Evolutionary conservation across 2,888 invertebrate genomes (phyloP), one percentile per base, ranked within the genome.

Genomic region (Noctua pronuba): DNA sequence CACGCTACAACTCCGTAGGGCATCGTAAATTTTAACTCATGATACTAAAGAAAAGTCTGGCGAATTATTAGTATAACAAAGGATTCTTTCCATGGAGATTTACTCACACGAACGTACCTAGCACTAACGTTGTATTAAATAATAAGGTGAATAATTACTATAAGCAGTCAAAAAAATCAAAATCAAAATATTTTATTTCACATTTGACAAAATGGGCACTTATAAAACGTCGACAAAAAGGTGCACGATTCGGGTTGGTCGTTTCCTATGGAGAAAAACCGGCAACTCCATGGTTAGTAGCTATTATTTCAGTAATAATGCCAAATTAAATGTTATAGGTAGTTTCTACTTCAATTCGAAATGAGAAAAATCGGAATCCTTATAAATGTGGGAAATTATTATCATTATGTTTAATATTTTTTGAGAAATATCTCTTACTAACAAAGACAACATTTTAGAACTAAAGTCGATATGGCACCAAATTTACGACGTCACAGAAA

Each of bases 11-110:
- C 18, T 64, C 82, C 68, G 2, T 49, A 31, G 79, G 62, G 79
- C 24, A 46, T 28, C 46, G 55, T 80, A 79, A 82, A 82, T 82
- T 82, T 75, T 35, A 65, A 65, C 55, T 68, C 64, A 64, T 35
- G 46, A 75, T 68, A 64, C 41, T 28, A 35, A 80, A 75, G 38
- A 55, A 81, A 67, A 46, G 6, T 60, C 31, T 68, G 21, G 38
- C 35, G 55, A 65, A 76, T 64, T 28, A 46, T 76, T 82, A 82
- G 35, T 82, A 18, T 16, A 31, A 81, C 16, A 82, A 68, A 62
- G 18, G 16, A 24, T 64, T 38, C 0, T 38, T 64, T 38, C 2
- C 6, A 64, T 13, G 6, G 24, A 64, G 35, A 38, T 64, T 62
- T 35, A 62, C 24, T 62, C 24, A 24, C 31, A 38, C 24, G 24